Conservation (phyloP, 2,113 vertebrate genomes). For the Pseudopodoces humilis region DNA sequence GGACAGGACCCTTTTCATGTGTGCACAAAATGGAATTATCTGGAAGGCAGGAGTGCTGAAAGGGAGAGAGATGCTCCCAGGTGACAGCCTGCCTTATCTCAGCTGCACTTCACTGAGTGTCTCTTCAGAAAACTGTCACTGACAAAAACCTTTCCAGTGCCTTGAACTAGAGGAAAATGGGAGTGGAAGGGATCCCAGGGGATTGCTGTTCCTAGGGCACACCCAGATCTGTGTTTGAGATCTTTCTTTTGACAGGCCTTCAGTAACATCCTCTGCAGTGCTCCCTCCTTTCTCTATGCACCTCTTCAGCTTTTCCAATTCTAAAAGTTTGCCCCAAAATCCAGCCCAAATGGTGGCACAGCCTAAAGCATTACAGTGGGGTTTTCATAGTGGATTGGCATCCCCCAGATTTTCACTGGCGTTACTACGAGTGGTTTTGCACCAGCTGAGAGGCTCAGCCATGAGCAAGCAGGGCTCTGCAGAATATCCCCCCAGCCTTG, state of each 20-base stretch:
- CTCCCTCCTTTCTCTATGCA: not conserved
- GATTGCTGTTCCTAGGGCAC: not conserved
- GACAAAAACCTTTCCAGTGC: not conserved
- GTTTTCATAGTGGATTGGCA: not conserved
- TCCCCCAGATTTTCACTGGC: not conserved
- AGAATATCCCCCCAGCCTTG: not conserved
- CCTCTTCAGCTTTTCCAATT: not conserved
- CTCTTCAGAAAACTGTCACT: not conserved
- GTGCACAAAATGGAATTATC: not conserved
- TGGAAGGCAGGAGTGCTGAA: not conserved
- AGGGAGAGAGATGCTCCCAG: not conserved
- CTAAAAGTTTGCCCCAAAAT: not conserved
- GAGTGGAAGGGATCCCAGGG: not conserved
- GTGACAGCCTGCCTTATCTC: not conserved
- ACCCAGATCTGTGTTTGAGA: not conserved
- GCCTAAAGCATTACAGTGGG: not conserved
- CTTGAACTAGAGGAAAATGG: not conserved
- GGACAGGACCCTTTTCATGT: not conserved
- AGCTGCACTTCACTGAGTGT: not conserved
- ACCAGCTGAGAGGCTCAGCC: not conserved
- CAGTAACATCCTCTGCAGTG: not conserved
- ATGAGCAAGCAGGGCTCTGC: not conserved
- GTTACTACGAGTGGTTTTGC: accelerated
- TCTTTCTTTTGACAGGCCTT: not conserved
- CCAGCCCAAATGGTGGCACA: not conserved